These are phyloP conservation scores for Myrmophylax atrothorax DNA, from an alignment of 2,113 vertebrate genomes.

Conservation along the genomic window DNA sequence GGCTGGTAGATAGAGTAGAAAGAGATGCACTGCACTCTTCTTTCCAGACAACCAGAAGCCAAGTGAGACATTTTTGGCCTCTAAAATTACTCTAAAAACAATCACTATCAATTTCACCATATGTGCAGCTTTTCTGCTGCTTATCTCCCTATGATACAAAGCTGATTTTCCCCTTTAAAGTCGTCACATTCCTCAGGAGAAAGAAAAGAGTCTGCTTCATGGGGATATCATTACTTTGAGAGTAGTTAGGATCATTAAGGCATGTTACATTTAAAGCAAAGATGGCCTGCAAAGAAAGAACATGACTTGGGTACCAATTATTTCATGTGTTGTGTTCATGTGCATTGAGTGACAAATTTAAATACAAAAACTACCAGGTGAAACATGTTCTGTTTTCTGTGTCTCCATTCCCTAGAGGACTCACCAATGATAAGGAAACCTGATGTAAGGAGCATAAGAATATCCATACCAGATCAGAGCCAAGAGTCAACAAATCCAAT, in stretches of 20 bases:
- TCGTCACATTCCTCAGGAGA: not conserved
- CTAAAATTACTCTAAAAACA: not conserved
- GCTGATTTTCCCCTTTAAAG: not conserved
- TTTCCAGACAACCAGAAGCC: not conserved
- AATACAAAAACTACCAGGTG: not conserved
- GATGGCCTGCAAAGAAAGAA: not conserved
- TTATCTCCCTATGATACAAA: not conserved
- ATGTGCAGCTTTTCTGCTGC: not conserved
- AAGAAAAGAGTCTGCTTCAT: not conserved
- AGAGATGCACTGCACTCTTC: not conserved
- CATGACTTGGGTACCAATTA: not conserved
- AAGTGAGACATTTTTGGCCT: not conserved
- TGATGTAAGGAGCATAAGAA: not conserved
- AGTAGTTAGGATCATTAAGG: not conserved
- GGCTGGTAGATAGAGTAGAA: not conserved
- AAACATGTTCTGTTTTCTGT: not conserved
- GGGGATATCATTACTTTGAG: not conserved
- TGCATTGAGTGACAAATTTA: not conserved
- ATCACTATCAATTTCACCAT: not conserved
- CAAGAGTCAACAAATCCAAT: not conserved
- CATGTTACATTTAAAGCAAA: not conserved
- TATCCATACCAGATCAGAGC: not conserved
- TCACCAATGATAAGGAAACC: not conserved
- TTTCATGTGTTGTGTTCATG: not conserved
- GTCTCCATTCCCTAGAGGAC: not conserved